Evolutionary conservation across 2,113 vertebrate genomes (phyloP).

Genomic region (Tamias sibiricus): DNA sequence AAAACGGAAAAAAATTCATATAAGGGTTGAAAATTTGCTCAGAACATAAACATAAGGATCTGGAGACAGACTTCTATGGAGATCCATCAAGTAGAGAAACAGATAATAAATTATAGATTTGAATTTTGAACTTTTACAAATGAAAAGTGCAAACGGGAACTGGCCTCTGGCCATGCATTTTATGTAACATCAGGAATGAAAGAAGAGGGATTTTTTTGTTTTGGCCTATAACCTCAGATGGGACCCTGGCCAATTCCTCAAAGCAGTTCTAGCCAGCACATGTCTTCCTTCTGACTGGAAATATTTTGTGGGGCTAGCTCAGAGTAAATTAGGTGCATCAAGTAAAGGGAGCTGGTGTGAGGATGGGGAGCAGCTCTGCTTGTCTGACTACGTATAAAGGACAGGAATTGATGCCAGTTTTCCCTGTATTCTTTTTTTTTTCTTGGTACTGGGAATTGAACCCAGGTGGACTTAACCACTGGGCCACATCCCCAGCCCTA

Average conservation of each 20-base stretch:
- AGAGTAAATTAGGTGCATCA: slow-evolving; percentile 71
- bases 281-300: slow-evolving; percentile 65
- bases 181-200: not conserved
- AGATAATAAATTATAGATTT: slow-evolving; percentile 55
- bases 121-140: slow-evolving; percentile 58
- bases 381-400: not conserved
- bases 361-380: slow-evolving; percentile 62
- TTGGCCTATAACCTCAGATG: slow-evolving; percentile 16
- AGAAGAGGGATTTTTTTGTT: slow-evolving; percentile 52
- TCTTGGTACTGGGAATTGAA: no score
- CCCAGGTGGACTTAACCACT: no score
- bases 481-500: no score
- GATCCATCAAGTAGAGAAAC: slow-evolving; percentile 25
- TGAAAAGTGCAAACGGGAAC: slow-evolving; percentile 55
- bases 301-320: slow-evolving; percentile 53
- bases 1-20: not conserved
- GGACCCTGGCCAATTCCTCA: slow-evolving; percentile 50
- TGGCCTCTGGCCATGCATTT: slow-evolving; percentile 11
- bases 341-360: slow-evolving; percentile 73
- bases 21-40: not conserved
- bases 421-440: not conserved
- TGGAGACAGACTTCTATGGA: slow-evolving; percentile 22
- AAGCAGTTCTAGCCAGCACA: slow-evolving; percentile 47
- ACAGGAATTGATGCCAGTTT: not conserved
- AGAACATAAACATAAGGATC: slow-evolving; percentile 42